Evolutionary conservation across 2,888 invertebrate genomes (phyloP).

Genomic region (Drosophila niveifrons): DNA sequence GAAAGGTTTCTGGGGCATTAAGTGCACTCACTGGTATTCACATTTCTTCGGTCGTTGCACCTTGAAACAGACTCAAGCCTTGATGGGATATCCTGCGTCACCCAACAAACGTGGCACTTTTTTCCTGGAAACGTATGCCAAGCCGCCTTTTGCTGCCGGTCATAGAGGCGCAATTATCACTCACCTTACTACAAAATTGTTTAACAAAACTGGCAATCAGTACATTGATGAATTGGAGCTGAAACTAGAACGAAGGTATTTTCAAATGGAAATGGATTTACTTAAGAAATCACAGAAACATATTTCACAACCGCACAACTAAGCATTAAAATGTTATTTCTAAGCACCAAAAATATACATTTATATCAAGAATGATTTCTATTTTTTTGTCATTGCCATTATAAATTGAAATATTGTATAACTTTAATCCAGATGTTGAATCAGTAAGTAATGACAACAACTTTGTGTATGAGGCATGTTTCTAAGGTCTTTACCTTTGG

Average conservation of each 20-base stretch:
- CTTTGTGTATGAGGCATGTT: no score
- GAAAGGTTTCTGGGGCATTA: conserved; percentile 86
- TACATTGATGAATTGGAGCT: conserved; percentile 1
- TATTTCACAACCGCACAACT: no score
- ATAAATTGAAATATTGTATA: no score
- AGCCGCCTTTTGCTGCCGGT: conserved; percentile 56
- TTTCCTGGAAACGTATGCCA: conserved; percentile 83
- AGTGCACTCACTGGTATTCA: conserved; percentile 85
- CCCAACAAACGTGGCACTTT: conserved; percentile 84
- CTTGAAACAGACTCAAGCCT: conserved; percentile 64
- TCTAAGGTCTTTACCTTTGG: no score
- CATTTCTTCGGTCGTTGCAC: conserved; percentile 86
- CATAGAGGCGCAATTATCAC: conserved; percentile 2
- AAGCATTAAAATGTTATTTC: no score
- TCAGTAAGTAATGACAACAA: no score
- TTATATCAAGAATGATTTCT: no score
- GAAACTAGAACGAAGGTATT: not conserved
- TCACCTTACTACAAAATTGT: not conserved
- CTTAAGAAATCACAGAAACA: not conserved
- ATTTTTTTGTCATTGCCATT: no score
- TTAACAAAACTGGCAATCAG: not conserved
- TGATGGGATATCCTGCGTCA: conserved; percentile 86
- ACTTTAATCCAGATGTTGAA: no score
- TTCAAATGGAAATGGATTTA: not conserved
- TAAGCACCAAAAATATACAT: no score